Percentiles rank a stretch among this genome's conserved stretches.
Conservation (phyloP, 2,888 invertebrate species). For the Tineola bisselliella region DNA sequence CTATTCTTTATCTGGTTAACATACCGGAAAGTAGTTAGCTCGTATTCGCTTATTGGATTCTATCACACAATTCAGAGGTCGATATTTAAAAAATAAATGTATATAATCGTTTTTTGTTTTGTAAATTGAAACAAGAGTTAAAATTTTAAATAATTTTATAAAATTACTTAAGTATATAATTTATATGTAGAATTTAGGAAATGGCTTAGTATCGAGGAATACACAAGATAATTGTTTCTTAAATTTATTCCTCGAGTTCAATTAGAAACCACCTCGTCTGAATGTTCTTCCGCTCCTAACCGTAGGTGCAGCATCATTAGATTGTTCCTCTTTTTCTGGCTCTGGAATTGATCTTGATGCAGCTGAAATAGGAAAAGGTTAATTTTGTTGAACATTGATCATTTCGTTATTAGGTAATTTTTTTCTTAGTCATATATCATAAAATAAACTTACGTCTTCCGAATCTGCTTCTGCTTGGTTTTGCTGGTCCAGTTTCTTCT, state of each 20-base stretch:
- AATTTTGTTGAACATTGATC: not conserved
- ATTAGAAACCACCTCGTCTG: conserved; percentile 34
- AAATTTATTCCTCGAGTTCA: not conserved
- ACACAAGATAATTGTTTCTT: not conserved
- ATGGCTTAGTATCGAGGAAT: conserved; percentile 1
- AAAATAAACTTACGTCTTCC: conserved; percentile 44
- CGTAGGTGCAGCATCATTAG: conserved; percentile 34
- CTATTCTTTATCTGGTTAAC: no score
- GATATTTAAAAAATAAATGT: no score
- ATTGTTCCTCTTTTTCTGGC: conserved; percentile 32
- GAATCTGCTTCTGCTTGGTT: conserved; percentile 48
- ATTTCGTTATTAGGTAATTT: not conserved
- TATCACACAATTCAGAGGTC: no score
- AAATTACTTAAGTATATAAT: conserved; percentile 58
- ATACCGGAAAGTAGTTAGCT: no score
- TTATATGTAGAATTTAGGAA: conserved; percentile 36
- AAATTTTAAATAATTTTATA: conserved; percentile 48
- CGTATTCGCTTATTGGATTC: no score
- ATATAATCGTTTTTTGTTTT: no score
- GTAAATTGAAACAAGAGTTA: conserved; percentile 17
- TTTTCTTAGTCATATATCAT: no score
- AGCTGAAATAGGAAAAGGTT: conserved; percentile 26
- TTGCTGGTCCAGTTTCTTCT: conserved; percentile 37
- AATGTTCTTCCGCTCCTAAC: conserved; percentile 35
- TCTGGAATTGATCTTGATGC: conserved; percentile 42